Conservation (phyloP, 2,888 invertebrate species). For the Prenolepis imparis region DNA sequence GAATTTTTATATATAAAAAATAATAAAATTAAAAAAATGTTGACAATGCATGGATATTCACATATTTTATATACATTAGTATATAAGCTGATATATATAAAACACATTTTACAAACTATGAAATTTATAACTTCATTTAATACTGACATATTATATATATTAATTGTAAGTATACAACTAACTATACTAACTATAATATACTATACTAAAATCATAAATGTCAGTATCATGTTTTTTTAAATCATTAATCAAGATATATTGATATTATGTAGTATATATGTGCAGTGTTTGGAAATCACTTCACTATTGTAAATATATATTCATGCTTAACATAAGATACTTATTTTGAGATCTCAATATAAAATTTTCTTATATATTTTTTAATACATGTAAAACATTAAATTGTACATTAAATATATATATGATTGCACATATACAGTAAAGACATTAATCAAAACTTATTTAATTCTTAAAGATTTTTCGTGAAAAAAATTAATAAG, state of each 20-base stretch:
- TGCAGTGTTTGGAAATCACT: background rate
- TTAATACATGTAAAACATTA: background rate
- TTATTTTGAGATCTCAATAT: background rate
- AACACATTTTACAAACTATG: background rate
- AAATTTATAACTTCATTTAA: background rate
- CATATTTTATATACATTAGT: too few species aligned
- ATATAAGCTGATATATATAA: background rate
- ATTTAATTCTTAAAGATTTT: background rate
- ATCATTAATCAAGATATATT: background rate
- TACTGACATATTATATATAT: background rate
- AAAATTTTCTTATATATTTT: background rate
- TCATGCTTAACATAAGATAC: background rate
- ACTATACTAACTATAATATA: background rate
- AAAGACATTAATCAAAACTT: background rate
- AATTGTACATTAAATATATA: background rate
- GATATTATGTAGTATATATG: too few species aligned
- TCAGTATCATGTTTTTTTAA: background rate
- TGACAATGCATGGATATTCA: too few species aligned
- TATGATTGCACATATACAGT: background rate
- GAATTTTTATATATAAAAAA: conserved; percentile 1
- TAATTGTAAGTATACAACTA: too few species aligned
- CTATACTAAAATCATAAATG: background rate
- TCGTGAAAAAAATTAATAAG: background rate
- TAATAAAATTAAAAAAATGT: background rate
- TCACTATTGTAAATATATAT: background rate